Base-by-base conservation (phyloP, 2,113 vertebrate species). In the Fregetta grallaria region DNA sequence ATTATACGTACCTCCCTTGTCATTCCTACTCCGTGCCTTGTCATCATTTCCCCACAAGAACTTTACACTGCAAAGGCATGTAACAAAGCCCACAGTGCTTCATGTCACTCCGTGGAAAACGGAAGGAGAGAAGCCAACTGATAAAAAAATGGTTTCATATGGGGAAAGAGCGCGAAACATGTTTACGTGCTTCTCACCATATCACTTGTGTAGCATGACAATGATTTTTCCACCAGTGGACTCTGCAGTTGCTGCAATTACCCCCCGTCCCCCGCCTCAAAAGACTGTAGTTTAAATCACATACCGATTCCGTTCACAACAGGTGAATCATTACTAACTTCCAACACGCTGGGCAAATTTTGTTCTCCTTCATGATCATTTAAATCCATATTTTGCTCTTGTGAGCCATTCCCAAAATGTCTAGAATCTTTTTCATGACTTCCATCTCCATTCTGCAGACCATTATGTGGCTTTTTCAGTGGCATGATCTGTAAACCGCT, bases 401-500 rank as follows among this genome's bases (percentile, higher is more conserved):
- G 98, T 38, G 99, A 98, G 88, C 98, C 98, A 11, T 98, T 97
- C 95, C 98, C 98, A 98, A 99, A 99, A 92, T 98, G 95, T 56
- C 98, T 89, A 61, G 98, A 98, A 4, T 99, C 98, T 87, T 98
- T 98, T 80, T 98, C 98, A 0, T 97, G 98, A 74, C 68, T 55
- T 9, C 97, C 73, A 5, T 99, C 99, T 92, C 99, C 99, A 6
- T 99, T 99, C 90, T 99, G 98, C 59, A 99, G 79, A 89, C 99
- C 98, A 12, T 98, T 99, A 27, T 99, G 98, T 25, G 98, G 94
- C 97, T 99, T 98, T 94, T 98, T 99, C 95, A 98, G 88, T 20
- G 99, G 98, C 96, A 98, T 98, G 86, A 99, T 99, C 90, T 99
- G 99, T 91, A 99, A 97, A n/a, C 98, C 99, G 17, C 98, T 98